Percentiles rank a stretch among this genome's conserved stretches.
phyloP scores from a whole-genome alignment of 2,797 vertebrate species.

The Rallus crepitans region DNA sequence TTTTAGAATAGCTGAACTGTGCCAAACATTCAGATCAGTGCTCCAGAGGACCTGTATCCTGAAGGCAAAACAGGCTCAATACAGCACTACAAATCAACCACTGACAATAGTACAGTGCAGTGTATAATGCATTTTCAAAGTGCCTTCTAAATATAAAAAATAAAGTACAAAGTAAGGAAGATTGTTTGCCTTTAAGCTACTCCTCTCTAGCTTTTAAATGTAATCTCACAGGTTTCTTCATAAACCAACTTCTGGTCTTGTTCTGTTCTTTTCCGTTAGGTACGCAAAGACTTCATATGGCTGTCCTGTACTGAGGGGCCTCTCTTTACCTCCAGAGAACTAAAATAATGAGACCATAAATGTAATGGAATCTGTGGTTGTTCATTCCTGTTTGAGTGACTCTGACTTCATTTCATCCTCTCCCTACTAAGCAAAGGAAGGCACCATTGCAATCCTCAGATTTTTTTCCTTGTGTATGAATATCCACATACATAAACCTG shows the following conservation, averaged over 20 bases:
- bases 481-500: background rate
- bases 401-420: background rate
- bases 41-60: slow-evolving; percentile 4
- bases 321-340: background rate
- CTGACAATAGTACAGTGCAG: background rate
- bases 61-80: slow-evolving; percentile 26
- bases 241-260: background rate
- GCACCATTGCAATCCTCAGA: background rate
- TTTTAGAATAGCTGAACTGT: slow-evolving; percentile 24
- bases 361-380: background rate
- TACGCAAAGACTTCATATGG: background rate
- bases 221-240: background rate
- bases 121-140: background rate
- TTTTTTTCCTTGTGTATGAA: background rate
- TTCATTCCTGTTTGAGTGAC: background rate
- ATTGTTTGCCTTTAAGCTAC: background rate
- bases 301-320: background rate
- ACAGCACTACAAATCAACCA: slow-evolving; percentile 11
- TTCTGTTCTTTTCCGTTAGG: background rate
- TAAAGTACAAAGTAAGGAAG: background rate
- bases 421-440: background rate
- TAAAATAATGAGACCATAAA: background rate
- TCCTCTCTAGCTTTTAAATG: background rate
- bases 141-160: slow-evolving; percentile 37
- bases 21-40: slow-evolving; percentile 22